Evolutionary conservation across 2,888 invertebrate genomes (phyloP).

Genomic region (Arctia plantaginis): DNA sequence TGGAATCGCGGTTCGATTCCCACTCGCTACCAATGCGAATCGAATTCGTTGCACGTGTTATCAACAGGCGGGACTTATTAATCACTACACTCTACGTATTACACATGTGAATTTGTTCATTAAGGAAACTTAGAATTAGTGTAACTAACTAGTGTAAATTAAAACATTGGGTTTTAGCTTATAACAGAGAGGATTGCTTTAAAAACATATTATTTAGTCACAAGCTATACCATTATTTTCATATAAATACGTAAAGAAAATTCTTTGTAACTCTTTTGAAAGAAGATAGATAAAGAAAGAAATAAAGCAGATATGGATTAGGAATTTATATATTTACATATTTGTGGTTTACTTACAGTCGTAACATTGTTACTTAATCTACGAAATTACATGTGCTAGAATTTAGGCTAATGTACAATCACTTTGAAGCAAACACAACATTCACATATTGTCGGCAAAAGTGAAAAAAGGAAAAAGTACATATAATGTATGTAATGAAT

Average conservation of each 20-base stretch:
- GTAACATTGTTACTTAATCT: no score
- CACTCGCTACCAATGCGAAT: conserved; percentile 12
- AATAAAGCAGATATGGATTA: background rate
- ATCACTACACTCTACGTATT: conserved; percentile 10
- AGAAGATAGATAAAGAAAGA: no score
- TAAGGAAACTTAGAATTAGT: background rate
- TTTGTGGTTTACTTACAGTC: no score
- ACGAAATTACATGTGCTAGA: no score
- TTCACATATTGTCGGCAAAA: no score
- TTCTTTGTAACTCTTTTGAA: no score
- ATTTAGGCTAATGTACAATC: no score
- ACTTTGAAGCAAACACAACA: no score
- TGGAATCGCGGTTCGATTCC: conserved; percentile 46
- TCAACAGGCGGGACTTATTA: conserved; percentile 34
- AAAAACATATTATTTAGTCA: background rate
- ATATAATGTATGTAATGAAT: no score
- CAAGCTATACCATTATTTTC: no score
- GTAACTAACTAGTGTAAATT: background rate
- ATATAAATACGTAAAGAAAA: background rate
- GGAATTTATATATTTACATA: no score
- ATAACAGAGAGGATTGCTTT: background rate
- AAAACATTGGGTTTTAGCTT: background rate
- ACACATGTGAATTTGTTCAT: background rate
- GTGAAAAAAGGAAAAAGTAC: no score
- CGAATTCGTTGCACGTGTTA: conserved; percentile 28